These are phyloP conservation scores for Xenopus laevis DNA, from an alignment of 2,113 vertebrate species.

Conservation along the genomic window DNA sequence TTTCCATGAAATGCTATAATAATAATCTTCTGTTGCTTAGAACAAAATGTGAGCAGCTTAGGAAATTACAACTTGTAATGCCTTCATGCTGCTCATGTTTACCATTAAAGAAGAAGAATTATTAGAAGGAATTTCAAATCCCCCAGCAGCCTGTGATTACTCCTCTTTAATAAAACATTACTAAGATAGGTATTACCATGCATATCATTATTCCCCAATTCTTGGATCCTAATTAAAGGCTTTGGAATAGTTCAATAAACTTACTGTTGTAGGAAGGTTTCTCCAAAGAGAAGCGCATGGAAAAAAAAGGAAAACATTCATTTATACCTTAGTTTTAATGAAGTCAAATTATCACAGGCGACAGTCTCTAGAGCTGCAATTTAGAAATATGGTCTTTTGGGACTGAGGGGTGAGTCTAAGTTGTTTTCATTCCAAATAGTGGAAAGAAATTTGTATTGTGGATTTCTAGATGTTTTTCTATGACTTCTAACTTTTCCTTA, in stretches of 20 bases:
- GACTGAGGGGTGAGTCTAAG: constrained; percentile 59
- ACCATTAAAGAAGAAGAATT: constrained; percentile 15
- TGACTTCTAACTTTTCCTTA: background rate
- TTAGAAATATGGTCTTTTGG: constrained; percentile 70
- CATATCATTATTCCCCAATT: constrained; percentile 32
- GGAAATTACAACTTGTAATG: background rate
- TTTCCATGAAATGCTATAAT: too few species aligned
- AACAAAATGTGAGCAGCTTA: constrained; percentile 4
- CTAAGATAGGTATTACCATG: constrained; percentile 18
- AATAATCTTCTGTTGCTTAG: too few species aligned
- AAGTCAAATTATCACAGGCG: constrained; percentile 91
- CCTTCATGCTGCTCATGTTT: constrained; percentile 16
- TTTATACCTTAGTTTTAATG: constrained; percentile 91
- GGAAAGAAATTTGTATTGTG: constrained; percentile 71
- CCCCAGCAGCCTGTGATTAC: constrained; percentile 37
- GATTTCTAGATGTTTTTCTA: constrained; percentile 53
- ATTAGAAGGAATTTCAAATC: constrained; percentile 11
- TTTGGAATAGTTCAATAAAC: constrained; percentile 67
- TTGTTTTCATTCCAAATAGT: constrained; percentile 89
- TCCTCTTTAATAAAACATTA: constrained; percentile 36
- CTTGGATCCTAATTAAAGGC: constrained; percentile 52
- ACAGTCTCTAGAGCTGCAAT: constrained; percentile 77
- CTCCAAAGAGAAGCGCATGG: constrained; percentile 73
- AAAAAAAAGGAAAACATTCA: constrained; percentile 73
- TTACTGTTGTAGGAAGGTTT: constrained; percentile 71